These are phyloP conservation scores for Napeogenes sylphis DNA, from an alignment of 2,888 invertebrate species.

Conservation along the genomic window DNA sequence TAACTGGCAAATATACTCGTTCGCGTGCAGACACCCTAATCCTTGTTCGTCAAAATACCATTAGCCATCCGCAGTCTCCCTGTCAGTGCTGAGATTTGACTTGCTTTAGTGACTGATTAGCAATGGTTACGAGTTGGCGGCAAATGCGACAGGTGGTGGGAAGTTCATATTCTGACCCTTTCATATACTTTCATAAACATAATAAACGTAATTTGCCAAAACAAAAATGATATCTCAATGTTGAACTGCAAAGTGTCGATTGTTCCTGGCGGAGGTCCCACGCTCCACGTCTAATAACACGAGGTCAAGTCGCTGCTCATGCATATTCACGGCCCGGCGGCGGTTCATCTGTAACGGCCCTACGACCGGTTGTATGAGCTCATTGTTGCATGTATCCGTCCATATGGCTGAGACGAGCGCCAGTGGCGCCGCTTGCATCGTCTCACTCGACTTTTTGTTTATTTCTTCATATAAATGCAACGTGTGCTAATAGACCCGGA, in stretches of 20 bases:
- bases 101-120: constrained; percentile 76
- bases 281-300: constrained; percentile 70
- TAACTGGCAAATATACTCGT: constrained; percentile 17
- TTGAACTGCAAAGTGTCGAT: constrained; percentile 47
- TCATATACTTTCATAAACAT: neutral
- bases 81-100: constrained; percentile 63
- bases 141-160: constrained; percentile 69
- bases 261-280: constrained; percentile 56
- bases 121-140: constrained; percentile 63
- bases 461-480: constrained; percentile 16
- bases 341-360: constrained; percentile 75
- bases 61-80: constrained; percentile 46
- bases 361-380: constrained; percentile 68
- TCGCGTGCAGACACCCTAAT: constrained; percentile 47
- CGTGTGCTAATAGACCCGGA: constrained; percentile 21
- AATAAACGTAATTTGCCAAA: neutral
- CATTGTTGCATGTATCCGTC: constrained; percentile 66
- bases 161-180: constrained; percentile 3
- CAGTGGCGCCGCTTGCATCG: constrained; percentile 30
- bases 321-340: constrained; percentile 69
- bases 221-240: constrained; percentile 3
- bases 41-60: constrained; percentile 68
- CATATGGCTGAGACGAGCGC: constrained; percentile 44
- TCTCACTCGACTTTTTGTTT: constrained; percentile 19
- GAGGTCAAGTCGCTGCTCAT: constrained; percentile 74